phyloP scores from a whole-genome alignment of 2,888 invertebrate genomes.

The Galeopsomyia nigrocyanea region DNA sequence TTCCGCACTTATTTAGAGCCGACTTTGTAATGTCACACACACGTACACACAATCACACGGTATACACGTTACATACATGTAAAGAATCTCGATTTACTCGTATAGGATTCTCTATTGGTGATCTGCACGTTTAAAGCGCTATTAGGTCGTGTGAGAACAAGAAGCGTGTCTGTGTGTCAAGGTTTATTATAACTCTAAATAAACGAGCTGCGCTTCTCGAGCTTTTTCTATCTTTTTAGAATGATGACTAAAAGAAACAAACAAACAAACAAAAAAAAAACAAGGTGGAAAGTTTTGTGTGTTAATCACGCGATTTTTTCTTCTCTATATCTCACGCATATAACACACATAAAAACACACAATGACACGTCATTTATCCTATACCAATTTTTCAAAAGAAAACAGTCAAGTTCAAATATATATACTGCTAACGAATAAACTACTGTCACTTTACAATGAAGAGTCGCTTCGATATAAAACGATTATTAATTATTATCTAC shows the following conservation, averaged over 20 bases:
- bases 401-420: conserved; percentile 32
- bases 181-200: conserved; percentile 24
- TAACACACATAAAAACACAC: no score
- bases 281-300: not conserved
- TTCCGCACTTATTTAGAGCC: conserved; percentile 31
- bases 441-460: conserved; percentile 32
- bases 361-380: no score
- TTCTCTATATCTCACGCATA: not conserved
- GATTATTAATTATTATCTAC: no score
- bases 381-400: not conserved
- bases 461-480: not conserved
- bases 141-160: not conserved
- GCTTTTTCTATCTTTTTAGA: conserved; percentile 45
- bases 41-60: no score
- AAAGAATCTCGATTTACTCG: no score
- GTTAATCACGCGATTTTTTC: conserved; percentile 21
- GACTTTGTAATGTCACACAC: no score
- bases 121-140: no score
- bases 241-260: conserved; percentile 14
- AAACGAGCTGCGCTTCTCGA: conserved; percentile 26
- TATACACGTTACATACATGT: no score
- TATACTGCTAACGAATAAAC: conserved; percentile 21
- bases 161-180: conserved; percentile 19
- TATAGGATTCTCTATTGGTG: no score
- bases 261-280: conserved; percentile 4